phyloP scores from a whole-genome alignment of 2,797 vertebrate genomes.

The Sebastes iracundus region DNA sequence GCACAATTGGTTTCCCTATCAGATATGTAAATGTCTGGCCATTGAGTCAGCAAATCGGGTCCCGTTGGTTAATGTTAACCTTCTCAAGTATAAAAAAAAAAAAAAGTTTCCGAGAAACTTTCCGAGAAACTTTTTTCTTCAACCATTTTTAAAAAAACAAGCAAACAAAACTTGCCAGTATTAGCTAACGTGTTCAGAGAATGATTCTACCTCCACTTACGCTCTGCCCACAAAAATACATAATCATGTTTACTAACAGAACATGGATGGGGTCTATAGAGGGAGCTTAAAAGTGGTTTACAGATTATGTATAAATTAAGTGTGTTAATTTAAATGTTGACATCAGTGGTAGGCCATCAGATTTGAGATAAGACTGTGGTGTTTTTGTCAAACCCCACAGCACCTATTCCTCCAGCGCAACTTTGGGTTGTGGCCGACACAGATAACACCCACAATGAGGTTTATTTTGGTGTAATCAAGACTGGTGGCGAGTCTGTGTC shows the following conservation, averaged over 20 bases:
- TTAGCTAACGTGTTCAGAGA: background rate
- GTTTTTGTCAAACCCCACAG: rapidly evolving
- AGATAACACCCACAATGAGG: background rate
- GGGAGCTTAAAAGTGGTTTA: background rate
- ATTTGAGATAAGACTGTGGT: background rate
- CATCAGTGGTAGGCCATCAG: background rate
- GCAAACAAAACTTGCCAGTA: background rate
- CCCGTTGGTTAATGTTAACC: background rate
- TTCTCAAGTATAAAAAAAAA: background rate
- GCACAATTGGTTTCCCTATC: rapidly evolving
- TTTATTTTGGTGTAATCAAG: background rate
- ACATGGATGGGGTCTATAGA: background rate
- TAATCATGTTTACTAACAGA: background rate
- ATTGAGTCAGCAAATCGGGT: background rate
- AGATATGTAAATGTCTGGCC: background rate
- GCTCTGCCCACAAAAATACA: background rate
- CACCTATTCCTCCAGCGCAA: background rate
- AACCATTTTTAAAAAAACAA: background rate
- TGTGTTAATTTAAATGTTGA: background rate
- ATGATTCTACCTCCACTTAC: background rate
- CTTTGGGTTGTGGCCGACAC: background rate
- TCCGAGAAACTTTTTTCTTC: background rate
- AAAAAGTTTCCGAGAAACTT: too few species aligned
- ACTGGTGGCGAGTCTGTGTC: rapidly evolving
- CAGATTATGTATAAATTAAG: background rate